phyloP scores from a whole-genome alignment of 1,140 invertebrate genomes.

The Drosophila serrata region DNA sequence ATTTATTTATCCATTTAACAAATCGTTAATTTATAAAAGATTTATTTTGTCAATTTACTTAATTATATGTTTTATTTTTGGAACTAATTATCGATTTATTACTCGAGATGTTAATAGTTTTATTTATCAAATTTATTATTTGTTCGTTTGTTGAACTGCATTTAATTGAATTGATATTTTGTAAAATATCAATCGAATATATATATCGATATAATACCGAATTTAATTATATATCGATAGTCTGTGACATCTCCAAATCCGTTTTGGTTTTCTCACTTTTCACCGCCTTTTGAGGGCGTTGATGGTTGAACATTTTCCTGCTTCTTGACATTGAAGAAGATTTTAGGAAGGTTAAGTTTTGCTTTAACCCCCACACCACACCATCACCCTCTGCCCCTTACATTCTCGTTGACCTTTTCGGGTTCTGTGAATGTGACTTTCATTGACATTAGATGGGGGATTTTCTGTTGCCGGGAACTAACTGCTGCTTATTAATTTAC shows the following conservation, averaged over 20 bases:
- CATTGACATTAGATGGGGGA: conserved; percentile 43
- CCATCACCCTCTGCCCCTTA: not conserved
- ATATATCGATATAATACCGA: no score
- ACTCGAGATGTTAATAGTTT: no score
- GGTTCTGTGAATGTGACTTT: conserved; percentile 49
- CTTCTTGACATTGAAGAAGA: conserved; percentile 39
- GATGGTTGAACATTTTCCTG: conserved; percentile 4
- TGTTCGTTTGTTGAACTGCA: no score
- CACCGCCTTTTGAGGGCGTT: conserved; percentile 9
- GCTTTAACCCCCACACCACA: not conserved
- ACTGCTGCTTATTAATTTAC: conserved; percentile 61
- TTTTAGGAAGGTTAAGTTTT: conserved; percentile 14
- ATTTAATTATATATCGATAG: not conserved
- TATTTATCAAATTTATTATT: no score
- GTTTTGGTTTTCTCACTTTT: conserved; percentile 4
- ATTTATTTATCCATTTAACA: no score
- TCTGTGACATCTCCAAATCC: not conserved
- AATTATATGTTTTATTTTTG: no score
- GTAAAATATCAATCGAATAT: no score
- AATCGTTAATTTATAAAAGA: no score
- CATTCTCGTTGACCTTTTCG: conserved; percentile 42
- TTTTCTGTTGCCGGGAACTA: conserved; percentile 24
- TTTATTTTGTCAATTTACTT: no score
- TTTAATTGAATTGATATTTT: no score
- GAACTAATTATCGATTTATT: no score